Conservation (phyloP, 2,888 invertebrate species). For the Andrena camellia region DNA sequence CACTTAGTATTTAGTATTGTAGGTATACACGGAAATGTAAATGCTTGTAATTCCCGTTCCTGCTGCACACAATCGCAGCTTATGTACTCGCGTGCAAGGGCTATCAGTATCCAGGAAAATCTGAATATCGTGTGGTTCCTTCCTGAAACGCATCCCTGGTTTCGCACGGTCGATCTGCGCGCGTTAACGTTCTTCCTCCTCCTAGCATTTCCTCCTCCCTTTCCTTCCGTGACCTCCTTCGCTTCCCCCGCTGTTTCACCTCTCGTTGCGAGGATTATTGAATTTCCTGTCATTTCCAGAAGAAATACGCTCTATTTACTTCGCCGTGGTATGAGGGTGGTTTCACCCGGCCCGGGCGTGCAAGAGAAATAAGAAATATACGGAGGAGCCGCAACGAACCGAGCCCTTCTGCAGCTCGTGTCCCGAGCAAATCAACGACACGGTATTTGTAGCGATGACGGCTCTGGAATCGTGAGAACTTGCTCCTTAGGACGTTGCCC, state of each 20-base stretch:
- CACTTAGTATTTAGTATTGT: neutral
- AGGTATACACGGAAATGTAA: neutral
- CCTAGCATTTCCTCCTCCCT: slow-evolving; percentile 8
- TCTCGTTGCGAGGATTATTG: slow-evolving; percentile 82
- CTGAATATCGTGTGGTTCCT: slow-evolving; percentile 33
- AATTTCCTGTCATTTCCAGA: slow-evolving; percentile 84
- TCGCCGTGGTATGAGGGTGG: slow-evolving; percentile 59
- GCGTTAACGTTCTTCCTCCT: slow-evolving; percentile 35
- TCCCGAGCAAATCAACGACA: slow-evolving; percentile 54
- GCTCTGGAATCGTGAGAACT: slow-evolving; percentile 41
- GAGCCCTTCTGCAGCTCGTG: slow-evolving; percentile 37
- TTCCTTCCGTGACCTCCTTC: slow-evolving; percentile 47
- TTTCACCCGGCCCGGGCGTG: slow-evolving; percentile 64
- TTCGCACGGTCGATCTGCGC: slow-evolving; percentile 37
- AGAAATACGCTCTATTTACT: slow-evolving; percentile 83
- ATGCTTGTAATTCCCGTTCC: neutral
- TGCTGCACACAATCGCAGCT: slow-evolving; percentile 15
- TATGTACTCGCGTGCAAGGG: slow-evolving; percentile 11
- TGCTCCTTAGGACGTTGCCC: slow-evolving; percentile 1
- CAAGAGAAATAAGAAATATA: slow-evolving; percentile 73
- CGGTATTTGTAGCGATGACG: slow-evolving; percentile 57
- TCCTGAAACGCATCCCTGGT: slow-evolving; percentile 31
- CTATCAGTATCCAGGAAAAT: slow-evolving; percentile 35
- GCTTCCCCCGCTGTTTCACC: slow-evolving; percentile 54
- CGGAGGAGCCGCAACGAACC: slow-evolving; percentile 62